Percentiles rank a stretch among this genome's conserved stretches.
Evolutionary conservation across 2,797 vertebrate genomes (phyloP).

Genomic region (Echeneis naucrates): DNA sequence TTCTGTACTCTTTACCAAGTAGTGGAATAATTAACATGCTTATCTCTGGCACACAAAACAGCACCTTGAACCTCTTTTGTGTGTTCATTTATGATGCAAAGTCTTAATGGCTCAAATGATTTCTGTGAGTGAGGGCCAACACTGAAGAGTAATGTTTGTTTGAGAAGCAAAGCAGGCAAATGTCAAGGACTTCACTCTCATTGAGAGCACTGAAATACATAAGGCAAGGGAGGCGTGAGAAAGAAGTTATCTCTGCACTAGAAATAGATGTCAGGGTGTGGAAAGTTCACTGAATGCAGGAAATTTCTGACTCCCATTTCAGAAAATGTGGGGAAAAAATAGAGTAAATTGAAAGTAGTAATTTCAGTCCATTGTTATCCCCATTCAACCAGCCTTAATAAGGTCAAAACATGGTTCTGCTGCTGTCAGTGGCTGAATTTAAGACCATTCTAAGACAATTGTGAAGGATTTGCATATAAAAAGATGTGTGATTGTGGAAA

Average conservation of each 20-base stretch:
- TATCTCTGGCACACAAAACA: conserved; percentile 70
- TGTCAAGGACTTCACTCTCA: conserved; percentile 70
- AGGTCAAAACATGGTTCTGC: conserved; percentile 60
- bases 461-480: conserved; percentile 68
- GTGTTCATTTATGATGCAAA: conserved; percentile 63
- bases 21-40: conserved; percentile 66
- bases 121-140: conserved; percentile 41
- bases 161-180: conserved; percentile 59
- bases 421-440: conserved; percentile 57
- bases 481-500: conserved; percentile 59
- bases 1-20: conserved; percentile 52
- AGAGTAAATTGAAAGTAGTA: conserved; percentile 53
- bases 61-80: conserved; percentile 70
- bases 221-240: conserved; percentile 9
- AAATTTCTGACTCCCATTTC: conserved; percentile 32
- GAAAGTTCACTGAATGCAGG: conserved; percentile 34
- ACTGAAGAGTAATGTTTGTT: conserved; percentile 53
- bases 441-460: conserved; percentile 65
- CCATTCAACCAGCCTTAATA: conserved; percentile 45
- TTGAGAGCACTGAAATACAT: conserved; percentile 40
- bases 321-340: conserved; percentile 14
- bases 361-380: conserved; percentile 50
- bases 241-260: conserved; percentile 40
- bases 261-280: conserved; percentile 63
- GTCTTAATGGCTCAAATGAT: conserved; percentile 53